phyloP scores from a whole-genome alignment of 1,140 invertebrate species.

The Calephelis nemesis region DNA sequence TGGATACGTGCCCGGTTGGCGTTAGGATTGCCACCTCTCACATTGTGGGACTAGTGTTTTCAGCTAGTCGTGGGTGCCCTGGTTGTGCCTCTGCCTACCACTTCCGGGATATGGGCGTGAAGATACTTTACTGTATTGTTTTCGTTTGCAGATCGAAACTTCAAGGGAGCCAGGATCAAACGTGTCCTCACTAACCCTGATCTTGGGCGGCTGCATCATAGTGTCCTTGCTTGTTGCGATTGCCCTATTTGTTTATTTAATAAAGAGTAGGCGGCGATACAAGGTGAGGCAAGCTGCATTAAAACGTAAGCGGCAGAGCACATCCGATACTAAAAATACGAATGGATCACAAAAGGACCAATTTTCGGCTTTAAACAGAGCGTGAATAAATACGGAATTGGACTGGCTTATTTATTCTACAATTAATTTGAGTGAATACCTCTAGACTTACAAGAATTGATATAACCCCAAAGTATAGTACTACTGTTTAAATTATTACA shows the following conservation, averaged over 20 bases:
- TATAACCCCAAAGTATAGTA: no score
- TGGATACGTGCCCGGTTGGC: no score
- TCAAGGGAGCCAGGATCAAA: constrained; percentile 42
- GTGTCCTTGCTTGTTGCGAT: constrained; percentile 53
- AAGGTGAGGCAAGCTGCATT: constrained; percentile 53
- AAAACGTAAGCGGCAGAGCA: constrained; percentile 63
- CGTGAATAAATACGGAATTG: constrained; percentile 28
- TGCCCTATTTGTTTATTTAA: constrained; percentile 57
- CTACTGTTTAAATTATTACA: no score
- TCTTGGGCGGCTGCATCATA: constrained; percentile 55
- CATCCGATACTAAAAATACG: constrained; percentile 45
- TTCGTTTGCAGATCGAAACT: constrained; percentile 55
- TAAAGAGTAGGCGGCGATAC: constrained; percentile 50
- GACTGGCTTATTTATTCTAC: no score
- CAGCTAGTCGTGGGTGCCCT: no score
- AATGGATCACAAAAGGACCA: constrained; percentile 59
- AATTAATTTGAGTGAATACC: no score
- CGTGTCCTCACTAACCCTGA: constrained; percentile 48
- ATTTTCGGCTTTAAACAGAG: constrained; percentile 62
- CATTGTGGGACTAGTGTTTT: no score
- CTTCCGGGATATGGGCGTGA: no score
- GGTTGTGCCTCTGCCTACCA: no score
- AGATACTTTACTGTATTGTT: not conserved
- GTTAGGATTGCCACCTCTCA: no score
- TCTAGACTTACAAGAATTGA: no score